Percentiles rank a stretch among this genome's conserved stretches.
Conservation (phyloP, 2,888 invertebrate species). For the Epinotia bilunana region DNA sequence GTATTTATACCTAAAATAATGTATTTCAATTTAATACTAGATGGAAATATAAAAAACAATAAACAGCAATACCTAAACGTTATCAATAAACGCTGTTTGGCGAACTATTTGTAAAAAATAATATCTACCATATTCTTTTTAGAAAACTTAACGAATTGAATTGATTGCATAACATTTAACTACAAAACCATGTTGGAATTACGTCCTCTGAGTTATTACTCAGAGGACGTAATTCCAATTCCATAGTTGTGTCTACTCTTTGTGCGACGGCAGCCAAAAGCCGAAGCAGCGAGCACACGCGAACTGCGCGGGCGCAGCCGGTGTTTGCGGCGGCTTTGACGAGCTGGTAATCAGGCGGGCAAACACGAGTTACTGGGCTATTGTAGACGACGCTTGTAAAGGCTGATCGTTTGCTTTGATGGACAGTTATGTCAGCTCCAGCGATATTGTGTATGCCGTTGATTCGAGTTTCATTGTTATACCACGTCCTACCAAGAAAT, state of each 20-base stretch:
- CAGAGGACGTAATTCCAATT: too few relatives aligned
- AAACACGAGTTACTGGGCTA: conserved; percentile 39
- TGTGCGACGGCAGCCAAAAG: conserved; percentile 72
- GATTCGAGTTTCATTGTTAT: neutral
- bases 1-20: too few relatives aligned
- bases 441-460: neutral
- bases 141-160: too few relatives aligned
- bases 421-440: conserved; percentile 17
- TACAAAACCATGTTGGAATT: too few relatives aligned
- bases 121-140: too few relatives aligned
- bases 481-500: neutral
- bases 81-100: too few relatives aligned
- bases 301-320: conserved; percentile 58
- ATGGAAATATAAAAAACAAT: too few relatives aligned
- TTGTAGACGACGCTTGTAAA: conserved; percentile 22
- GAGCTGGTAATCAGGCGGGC: conserved; percentile 14
- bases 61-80: too few relatives aligned
- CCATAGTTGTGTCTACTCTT: conserved; percentile 18
- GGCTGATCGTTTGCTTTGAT: conserved; percentile 15
- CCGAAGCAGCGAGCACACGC: conserved; percentile 45
- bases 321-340: conserved; percentile 54
- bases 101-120: too few relatives aligned
- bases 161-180: too few relatives aligned
- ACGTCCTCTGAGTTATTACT: neutral
- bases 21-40: too few relatives aligned